A percentile compares a stretch with the other conserved stretches of the same genome.
These are phyloP conservation scores for Herminia tarsipennalis DNA, from an alignment of 2,888 invertebrate species.

Conservation along the genomic window DNA sequence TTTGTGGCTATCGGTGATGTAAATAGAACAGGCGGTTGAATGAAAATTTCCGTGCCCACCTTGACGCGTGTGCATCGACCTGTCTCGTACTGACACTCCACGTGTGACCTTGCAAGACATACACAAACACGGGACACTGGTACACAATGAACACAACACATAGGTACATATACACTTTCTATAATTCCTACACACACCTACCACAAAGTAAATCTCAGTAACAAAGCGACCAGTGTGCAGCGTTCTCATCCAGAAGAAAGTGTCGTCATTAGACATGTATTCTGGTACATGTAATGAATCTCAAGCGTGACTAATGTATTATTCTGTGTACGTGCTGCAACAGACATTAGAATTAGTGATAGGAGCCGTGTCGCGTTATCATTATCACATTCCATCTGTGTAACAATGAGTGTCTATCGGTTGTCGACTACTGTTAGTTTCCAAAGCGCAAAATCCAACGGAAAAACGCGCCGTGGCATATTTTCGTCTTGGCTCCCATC, in stretches of 20 bases:
- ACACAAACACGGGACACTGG: slow-evolving; percentile 64
- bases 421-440: slow-evolving; percentile 75
- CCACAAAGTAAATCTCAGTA: slow-evolving; percentile 18
- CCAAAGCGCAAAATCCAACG: slow-evolving; percentile 83
- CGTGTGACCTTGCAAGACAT: slow-evolving; percentile 79
- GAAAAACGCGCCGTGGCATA: slow-evolving; percentile 85
- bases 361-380: slow-evolving; percentile 50
- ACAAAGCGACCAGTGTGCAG: slow-evolving; percentile 38
- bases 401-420: slow-evolving; percentile 68
- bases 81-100: slow-evolving; percentile 69
- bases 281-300: slow-evolving; percentile 46
- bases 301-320: slow-evolving; percentile 42
- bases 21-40: slow-evolving; percentile 81
- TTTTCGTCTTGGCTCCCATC: slow-evolving; percentile 86
- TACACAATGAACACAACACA: slow-evolving; percentile 58
- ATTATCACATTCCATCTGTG: slow-evolving; percentile 66
- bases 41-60: slow-evolving; percentile 79
- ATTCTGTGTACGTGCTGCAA: slow-evolving; percentile 34
- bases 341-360: slow-evolving; percentile 31
- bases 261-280: slow-evolving; percentile 45
- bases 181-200: slow-evolving; percentile 40
- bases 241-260: slow-evolving; percentile 47
- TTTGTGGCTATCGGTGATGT: slow-evolving; percentile 70
- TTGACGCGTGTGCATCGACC: slow-evolving; percentile 81
- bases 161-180: slow-evolving; percentile 63